Conservation (phyloP, 2,113 vertebrate species). For the Apistogramma diplotaenia region DNA sequence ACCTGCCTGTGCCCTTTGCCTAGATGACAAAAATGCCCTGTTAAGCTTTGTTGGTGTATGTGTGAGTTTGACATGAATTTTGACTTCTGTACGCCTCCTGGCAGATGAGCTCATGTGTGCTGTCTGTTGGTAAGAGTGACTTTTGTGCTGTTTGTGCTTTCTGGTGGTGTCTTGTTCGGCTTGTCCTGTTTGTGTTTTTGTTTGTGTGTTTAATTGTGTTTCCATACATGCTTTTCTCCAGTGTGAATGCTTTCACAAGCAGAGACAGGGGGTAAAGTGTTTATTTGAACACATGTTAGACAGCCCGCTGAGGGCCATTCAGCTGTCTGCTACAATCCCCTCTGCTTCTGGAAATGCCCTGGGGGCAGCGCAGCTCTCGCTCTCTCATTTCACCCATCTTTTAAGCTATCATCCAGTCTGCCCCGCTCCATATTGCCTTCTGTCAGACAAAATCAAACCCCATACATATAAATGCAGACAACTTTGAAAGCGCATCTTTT, state of each 20-base stretch:
- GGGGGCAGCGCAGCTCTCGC: constrained; percentile 14
- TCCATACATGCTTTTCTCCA: constrained; percentile 9
- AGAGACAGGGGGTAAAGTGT: constrained; percentile 63
- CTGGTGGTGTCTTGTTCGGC: background rate
- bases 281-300: constrained; percentile 62
- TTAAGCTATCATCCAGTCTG: constrained; percentile 25
- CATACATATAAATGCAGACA: background rate
- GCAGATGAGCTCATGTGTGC: background rate
- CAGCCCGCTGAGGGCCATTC: constrained; percentile 51
- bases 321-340: constrained; percentile 37
- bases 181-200: background rate
- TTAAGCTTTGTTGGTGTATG: constrained; percentile 13
- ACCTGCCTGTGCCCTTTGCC: constrained; percentile 54
- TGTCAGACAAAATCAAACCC: constrained; percentile 18
- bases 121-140: constrained; percentile 7
- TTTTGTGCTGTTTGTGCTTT: background rate
- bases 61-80: constrained; percentile 14
- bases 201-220: constrained; percentile 21
- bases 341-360: constrained; percentile 37
- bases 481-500: background rate
- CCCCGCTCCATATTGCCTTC: constrained; percentile 9
- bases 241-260: constrained; percentile 38
- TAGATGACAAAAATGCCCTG: constrained; percentile 33
- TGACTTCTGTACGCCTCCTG: constrained; percentile 16
- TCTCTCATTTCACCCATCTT: constrained; percentile 10